Evolutionary conservation across 2,888 invertebrate genomes (phyloP).

Genomic region (Cepaea hortensis): DNA sequence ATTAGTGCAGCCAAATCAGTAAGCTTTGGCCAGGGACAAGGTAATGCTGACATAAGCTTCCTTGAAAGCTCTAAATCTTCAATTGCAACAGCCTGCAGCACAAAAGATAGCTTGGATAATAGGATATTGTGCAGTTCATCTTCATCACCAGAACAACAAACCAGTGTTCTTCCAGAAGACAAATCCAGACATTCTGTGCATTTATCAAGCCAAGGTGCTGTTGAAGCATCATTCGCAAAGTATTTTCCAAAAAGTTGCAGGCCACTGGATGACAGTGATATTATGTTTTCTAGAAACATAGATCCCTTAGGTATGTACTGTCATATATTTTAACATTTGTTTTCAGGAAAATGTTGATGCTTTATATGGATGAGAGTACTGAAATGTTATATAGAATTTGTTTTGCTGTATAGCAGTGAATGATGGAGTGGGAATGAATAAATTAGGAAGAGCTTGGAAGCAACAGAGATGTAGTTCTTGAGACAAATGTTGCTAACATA

Average conservation of each 20-base stretch:
- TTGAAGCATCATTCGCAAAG: neutral
- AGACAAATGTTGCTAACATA: too few species aligned
- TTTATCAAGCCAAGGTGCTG: neutral
- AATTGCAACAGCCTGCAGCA: neutral
- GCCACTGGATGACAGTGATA: conserved; percentile 31
- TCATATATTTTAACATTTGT: neutral
- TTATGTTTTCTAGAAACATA: conserved; percentile 5
- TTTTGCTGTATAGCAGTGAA: too few species aligned
- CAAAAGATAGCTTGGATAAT: neutral
- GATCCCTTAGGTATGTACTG: conserved; percentile 30
- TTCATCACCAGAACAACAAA: neutral
- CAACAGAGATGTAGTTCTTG: too few species aligned
- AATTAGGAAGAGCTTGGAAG: too few species aligned
- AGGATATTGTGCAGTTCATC: neutral
- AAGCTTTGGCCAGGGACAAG: too few species aligned
- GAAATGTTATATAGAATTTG: too few species aligned
- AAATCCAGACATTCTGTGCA: neutral
- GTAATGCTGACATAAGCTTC: neutral
- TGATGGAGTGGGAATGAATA: too few species aligned
- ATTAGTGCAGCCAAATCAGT: neutral
- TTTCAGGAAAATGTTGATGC: neutral
- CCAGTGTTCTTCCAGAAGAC: neutral
- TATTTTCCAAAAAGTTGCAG: neutral
- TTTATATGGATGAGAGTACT: neutral
- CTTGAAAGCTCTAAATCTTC: too few species aligned